Evolutionary conservation across 1,140 invertebrate genomes (phyloP), one percentile per base, ranked within the genome.

Genomic region (Aleiodes sp.): DNA sequence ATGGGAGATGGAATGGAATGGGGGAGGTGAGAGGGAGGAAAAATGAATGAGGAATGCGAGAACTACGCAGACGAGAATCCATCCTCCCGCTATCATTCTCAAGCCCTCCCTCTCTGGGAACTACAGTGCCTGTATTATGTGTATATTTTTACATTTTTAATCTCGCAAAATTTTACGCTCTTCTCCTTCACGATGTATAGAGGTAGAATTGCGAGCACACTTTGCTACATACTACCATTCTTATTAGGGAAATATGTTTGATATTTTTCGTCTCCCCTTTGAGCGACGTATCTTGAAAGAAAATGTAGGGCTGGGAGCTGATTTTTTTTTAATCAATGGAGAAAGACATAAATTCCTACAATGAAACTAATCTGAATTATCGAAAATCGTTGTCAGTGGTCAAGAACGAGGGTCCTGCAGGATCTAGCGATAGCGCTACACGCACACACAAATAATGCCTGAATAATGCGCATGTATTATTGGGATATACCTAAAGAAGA

Each of bases 131-230:
- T 24, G 28, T 64, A 24, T 61, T 60, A 29, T 29, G 28, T 65
- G 60, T 76, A 73, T 75, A 79, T 79, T 78, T 76, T 71, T 76
- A 71, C 75, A 79, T 80, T 80, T 80, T 80, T 80, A 80, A 80
- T 80, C 78, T 80, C 72, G 78, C 66, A 63, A 76, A 77, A 74
- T 78, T 78, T 79, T 75, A 73, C 75, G 60, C 60, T 68, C 56
- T 21, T 21, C 46, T 35, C 4, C 10, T 6, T 35, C 10, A 35
- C 31, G 31, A 35, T 35, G 21, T 52, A 52, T 16, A 12, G 2
- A 52, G 8, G 46, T 52, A 52, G 71, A 72, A 67, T 70, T 61
- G 59, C 43, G 46, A 16, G 70, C 61, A 71, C 64, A 63, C 68
- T 65, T 66, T 24, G 61, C 63, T 33, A 39, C 35, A 41, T 62